A percentile compares a stretch with the other conserved stretches of the same genome.
Evolutionary conservation across 2,888 invertebrate genomes (phyloP).

Genomic region (Papilio elwesi): DNA sequence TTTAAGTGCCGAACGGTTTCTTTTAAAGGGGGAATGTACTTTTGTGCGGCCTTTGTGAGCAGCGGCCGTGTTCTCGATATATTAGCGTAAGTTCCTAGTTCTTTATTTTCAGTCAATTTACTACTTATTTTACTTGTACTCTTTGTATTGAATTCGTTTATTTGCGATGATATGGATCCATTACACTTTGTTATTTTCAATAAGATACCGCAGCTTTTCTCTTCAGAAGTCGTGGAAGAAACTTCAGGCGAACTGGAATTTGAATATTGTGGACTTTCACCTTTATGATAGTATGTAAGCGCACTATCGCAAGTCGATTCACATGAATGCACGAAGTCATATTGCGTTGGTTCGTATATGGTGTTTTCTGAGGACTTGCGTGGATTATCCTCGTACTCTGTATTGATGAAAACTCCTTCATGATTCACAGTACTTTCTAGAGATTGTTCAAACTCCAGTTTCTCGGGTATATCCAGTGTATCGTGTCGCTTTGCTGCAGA

Average conservation of each 20-base stretch:
- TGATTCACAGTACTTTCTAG: conserved; percentile 41
- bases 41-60: conserved; percentile 80
- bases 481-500: conserved; percentile 48
- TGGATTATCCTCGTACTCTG: conserved; percentile 47
- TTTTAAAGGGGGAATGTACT: conserved; percentile 79
- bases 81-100: conserved; percentile 56
- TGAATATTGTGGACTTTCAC: conserved; percentile 51
- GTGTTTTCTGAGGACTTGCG: conserved; percentile 1
- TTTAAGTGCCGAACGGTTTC: conserved; percentile 72
- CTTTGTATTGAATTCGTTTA: conserved; percentile 58
- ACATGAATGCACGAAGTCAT: conserved; percentile 57
- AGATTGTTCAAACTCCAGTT: conserved; percentile 43
- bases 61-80: conserved; percentile 63
- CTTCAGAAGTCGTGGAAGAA: conserved; percentile 78
- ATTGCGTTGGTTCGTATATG: conserved; percentile 45
- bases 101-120: conserved; percentile 70
- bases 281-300: conserved; percentile 54
- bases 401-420: conserved; percentile 42
- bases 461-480: conserved; percentile 46
- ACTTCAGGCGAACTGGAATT: conserved; percentile 76
- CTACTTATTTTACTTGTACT: conserved; percentile 56
- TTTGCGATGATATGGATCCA: conserved; percentile 69
- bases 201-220: conserved; percentile 68
- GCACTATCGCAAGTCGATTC: conserved; percentile 63
- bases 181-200: conserved; percentile 76